Conservation (phyloP, 2,797 vertebrate genomes). For the Argya squamiceps region DNA sequence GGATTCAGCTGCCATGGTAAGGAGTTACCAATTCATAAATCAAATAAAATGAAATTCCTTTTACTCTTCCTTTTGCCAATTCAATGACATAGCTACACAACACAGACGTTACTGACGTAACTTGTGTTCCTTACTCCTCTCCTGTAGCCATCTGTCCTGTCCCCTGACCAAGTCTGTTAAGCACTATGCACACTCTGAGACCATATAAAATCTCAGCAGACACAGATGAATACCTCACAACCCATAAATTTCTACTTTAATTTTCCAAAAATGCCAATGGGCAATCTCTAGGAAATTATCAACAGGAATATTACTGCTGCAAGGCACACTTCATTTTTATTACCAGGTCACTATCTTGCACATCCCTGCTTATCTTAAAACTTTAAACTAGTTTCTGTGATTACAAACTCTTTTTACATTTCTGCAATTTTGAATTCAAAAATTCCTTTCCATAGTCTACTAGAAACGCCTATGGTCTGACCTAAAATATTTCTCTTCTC, state of each 20-base stretch:
- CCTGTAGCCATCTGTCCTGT: background rate
- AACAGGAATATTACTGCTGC: background rate
- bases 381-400: background rate
- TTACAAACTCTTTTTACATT: background rate
- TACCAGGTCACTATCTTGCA: background rate
- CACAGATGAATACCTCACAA: background rate
- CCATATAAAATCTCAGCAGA: background rate
- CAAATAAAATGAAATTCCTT: conserved; percentile 37
- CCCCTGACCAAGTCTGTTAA: background rate
- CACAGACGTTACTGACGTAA: background rate
- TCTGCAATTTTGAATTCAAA: background rate
- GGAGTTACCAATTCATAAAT: conserved; percentile 49
- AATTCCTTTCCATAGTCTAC: background rate
- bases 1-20: background rate
- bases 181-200: rapidly evolving
- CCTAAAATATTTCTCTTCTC: background rate
- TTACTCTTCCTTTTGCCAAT: background rate
- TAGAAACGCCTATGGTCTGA: background rate
- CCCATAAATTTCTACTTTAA: background rate
- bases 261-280: background rate
- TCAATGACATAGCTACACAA: background rate
- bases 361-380: background rate
- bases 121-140: background rate
- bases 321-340: background rate
- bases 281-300: background rate